A percentile compares a stretch with the other conserved stretches of the same genome.
Evolutionary conservation across 2,888 invertebrate genomes (phyloP).

Genomic region (Portevinia maculata): DNA sequence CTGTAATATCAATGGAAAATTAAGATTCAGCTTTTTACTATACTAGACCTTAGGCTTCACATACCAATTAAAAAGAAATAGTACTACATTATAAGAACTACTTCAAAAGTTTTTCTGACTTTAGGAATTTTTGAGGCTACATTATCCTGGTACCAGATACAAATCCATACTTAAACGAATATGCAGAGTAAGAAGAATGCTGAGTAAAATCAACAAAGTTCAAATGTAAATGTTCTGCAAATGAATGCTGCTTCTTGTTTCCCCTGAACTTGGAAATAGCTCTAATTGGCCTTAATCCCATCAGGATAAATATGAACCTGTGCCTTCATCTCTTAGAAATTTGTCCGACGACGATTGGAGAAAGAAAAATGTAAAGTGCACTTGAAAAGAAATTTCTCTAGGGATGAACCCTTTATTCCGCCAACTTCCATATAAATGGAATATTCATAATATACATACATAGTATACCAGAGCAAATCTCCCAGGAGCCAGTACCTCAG

Average conservation of each 20-base stretch:
- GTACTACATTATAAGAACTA: constrained; percentile 8
- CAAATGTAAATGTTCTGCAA: constrained; percentile 70
- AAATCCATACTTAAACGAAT: neutral
- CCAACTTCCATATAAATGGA: constrained; percentile 72
- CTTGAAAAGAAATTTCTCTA: constrained; percentile 73
- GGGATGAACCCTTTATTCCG: constrained; percentile 73
- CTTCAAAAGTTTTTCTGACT: constrained; percentile 8
- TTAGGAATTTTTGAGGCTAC: neutral
- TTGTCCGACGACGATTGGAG: constrained; percentile 27
- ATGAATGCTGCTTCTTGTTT: constrained; percentile 56
- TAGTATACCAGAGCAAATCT: constrained; percentile 51
- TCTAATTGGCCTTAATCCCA: constrained; percentile 71
- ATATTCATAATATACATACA: constrained; percentile 63
- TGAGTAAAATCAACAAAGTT: constrained; percentile 65
- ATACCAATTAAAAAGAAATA: constrained; percentile 45
- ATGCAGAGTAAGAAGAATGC: constrained; percentile 50
- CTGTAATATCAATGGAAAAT: constrained; percentile 32
- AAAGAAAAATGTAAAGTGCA: constrained; percentile 62
- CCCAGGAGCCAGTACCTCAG: constrained; percentile 59
- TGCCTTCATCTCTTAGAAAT: constrained; percentile 27
- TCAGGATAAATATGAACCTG: constrained; percentile 53
- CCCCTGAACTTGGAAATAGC: constrained; percentile 64
- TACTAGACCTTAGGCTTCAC: constrained; percentile 5
- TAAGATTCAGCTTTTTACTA: constrained; percentile 13
- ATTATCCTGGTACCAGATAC: neutral